Evolutionary conservation across 2,888 invertebrate genomes (phyloP).

Genomic region (Anorthoa munda): DNA sequence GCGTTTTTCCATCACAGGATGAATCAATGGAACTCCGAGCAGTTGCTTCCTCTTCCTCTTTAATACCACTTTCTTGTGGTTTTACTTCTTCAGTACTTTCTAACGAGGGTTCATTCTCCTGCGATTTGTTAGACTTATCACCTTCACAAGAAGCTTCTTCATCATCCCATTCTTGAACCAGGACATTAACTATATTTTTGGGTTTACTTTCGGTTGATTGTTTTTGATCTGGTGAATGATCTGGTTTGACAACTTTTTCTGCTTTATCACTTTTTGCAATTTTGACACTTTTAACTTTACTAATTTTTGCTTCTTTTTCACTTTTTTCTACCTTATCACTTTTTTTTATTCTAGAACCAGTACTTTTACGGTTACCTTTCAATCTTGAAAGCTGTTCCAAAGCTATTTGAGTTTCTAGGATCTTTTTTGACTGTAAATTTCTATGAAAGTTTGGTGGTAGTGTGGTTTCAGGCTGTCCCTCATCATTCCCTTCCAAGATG

Average conservation of each 20-base stretch:
- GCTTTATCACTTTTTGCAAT: slow-evolving; percentile 47
- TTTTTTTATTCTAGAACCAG: slow-evolving; percentile 62
- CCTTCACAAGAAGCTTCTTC: slow-evolving; percentile 78
- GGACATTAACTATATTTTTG: slow-evolving; percentile 85
- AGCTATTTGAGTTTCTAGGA: slow-evolving; percentile 81
- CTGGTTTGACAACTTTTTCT: slow-evolving; percentile 56
- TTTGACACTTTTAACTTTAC: slow-evolving; percentile 52
- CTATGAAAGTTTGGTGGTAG: slow-evolving; percentile 61
- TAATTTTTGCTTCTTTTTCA: slow-evolving; percentile 49
- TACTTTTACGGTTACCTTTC: slow-evolving; percentile 68
- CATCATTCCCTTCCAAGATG: slow-evolving; percentile 87
- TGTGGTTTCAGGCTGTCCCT: slow-evolving; percentile 64
- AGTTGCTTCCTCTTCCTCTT: slow-evolving; percentile 67
- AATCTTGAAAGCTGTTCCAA: slow-evolving; percentile 83
- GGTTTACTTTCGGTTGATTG: slow-evolving; percentile 60
- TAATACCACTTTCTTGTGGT: slow-evolving; percentile 64
- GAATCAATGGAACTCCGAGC: slow-evolving; percentile 73
- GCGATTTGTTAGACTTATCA: slow-evolving; percentile 66
- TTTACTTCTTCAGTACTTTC: slow-evolving; percentile 66
- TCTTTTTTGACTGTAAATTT: slow-evolving; percentile 66
- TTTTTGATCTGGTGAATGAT: slow-evolving; percentile 15
- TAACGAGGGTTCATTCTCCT: slow-evolving; percentile 67
- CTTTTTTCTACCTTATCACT: slow-evolving; percentile 53
- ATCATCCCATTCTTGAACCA: slow-evolving; percentile 90
- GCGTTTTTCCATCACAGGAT: slow-evolving; percentile 72